Percentiles rank a stretch among this genome's conserved stretches.
phyloP scores from a whole-genome alignment of 1,140 invertebrate genomes.

The Macrosteles quadrilineatus region DNA sequence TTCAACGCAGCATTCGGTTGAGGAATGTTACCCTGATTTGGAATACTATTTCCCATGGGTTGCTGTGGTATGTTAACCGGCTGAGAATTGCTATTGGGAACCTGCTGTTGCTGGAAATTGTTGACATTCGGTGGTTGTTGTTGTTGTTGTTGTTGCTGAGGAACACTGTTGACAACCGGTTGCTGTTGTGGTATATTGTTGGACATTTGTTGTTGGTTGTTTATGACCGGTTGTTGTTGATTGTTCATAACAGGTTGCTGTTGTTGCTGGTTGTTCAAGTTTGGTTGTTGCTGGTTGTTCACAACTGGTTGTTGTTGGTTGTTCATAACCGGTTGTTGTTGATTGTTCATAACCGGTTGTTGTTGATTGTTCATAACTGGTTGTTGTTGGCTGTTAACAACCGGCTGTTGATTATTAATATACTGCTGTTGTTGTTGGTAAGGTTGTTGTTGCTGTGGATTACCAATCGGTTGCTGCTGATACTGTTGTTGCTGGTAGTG shows the following conservation, averaged over 20 bases:
- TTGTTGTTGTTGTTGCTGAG: constrained; percentile 18
- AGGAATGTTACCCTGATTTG: background rate
- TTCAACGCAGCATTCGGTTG: background rate
- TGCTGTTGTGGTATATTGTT: constrained; percentile 41
- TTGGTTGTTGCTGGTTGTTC: constrained; percentile 46
- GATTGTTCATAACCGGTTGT: constrained; percentile 26
- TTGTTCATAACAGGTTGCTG: constrained; percentile 6
- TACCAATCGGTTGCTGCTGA: constrained; percentile 30
- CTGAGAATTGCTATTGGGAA: constrained; percentile 29
- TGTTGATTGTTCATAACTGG: constrained; percentile 9
- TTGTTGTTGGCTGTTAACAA: no score
- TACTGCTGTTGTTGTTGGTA: constrained; percentile 15
- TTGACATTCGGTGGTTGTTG: constrained; percentile 7
- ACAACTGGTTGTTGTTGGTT: constrained; percentile 48
- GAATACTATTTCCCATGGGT: constrained; percentile 16
- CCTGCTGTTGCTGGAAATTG: constrained; percentile 40
- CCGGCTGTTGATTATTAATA: constrained; percentile 17
- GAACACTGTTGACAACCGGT: constrained; percentile 26
- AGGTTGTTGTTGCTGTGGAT: constrained; percentile 38
- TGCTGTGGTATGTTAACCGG: constrained; percentile 26
- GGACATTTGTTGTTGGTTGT: constrained; percentile 23
- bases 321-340: constrained; percentile 30
- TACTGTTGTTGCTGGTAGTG: constrained; percentile 40
- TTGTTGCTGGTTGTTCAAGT: constrained; percentile 40
- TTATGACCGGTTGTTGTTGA: constrained; percentile 29